phyloP scores from a whole-genome alignment of 2,888 invertebrate genomes.

The Drosophila trichaetosa region DNA sequence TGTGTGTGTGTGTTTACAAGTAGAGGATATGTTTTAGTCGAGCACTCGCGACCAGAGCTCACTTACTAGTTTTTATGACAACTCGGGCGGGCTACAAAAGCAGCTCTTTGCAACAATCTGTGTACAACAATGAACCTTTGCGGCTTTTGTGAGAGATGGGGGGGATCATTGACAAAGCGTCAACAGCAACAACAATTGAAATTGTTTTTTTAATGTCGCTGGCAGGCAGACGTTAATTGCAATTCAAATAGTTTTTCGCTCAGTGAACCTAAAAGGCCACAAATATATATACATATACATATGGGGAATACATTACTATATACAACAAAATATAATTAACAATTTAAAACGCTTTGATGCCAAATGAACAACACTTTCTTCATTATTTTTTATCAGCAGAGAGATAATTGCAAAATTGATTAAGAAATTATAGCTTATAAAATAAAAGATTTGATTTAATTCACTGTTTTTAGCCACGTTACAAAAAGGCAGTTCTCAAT shows the following conservation, averaged over 20 bases:
- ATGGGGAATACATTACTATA: background rate
- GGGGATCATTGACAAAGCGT: background rate
- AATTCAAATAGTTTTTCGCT: background rate
- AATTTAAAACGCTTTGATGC: background rate
- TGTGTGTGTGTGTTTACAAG: background rate
- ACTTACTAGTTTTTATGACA: background rate
- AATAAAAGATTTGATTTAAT: background rate
- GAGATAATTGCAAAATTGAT: background rate
- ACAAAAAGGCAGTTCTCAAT: slow-evolving; percentile 3
- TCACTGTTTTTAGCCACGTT: background rate
- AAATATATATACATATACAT: background rate
- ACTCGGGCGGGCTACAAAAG: slow-evolving; percentile 1
- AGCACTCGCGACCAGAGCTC: background rate
- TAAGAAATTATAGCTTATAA: background rate
- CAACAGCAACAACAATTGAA: background rate
- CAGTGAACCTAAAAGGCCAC: background rate
- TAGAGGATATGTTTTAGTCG: slow-evolving; percentile 2
- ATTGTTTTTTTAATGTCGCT: background rate
- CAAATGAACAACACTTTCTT: background rate
- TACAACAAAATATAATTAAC: background rate
- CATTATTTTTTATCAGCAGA: background rate
- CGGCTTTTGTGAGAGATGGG: background rate
- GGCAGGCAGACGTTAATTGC: background rate
- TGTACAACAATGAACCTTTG: slow-evolving; percentile 1
- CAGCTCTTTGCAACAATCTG: background rate